These are phyloP conservation scores for Adineta ricciae DNA, from an alignment of 2,888 invertebrate species.

Conservation along the genomic window DNA sequence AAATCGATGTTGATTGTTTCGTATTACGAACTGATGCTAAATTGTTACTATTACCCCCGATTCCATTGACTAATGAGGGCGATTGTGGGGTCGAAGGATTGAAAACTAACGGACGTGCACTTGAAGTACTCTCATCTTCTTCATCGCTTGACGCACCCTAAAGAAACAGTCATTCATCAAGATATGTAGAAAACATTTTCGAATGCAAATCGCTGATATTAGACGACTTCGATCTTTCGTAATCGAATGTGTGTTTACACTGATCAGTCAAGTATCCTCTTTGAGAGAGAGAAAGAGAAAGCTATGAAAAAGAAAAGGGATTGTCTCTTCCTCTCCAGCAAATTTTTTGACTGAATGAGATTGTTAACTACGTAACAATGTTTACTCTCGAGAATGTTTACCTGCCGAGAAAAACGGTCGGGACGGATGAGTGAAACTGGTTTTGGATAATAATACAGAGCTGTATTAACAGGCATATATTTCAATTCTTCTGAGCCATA, in stretches of 20 bases:
- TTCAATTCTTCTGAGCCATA: constrained; percentile 71
- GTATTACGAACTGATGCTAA: not conserved
- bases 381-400: not conserved
- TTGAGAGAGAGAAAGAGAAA: no score
- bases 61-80: not conserved
- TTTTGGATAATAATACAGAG: constrained; percentile 58
- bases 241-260: no score
- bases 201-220: no score
- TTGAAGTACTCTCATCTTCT: not conserved
- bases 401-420: constrained; percentile 6
- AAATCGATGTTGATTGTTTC: not conserved
- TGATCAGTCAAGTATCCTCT: no score
- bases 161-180: no score
- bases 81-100: not conserved
- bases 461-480: constrained; percentile 83
- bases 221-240: no score
- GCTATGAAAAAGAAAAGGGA: no score
- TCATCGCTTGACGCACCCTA: constrained; percentile 8
- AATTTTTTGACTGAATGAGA: no score
- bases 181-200: no score
- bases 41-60: not conserved
- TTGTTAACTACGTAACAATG: no score
- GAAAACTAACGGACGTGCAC: no score
- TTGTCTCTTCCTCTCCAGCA: no score
- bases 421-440: constrained; percentile 33